Evolutionary conservation across 1,140 invertebrate species (phyloP).

Genomic region (Drosophila malerkotliana): DNA sequence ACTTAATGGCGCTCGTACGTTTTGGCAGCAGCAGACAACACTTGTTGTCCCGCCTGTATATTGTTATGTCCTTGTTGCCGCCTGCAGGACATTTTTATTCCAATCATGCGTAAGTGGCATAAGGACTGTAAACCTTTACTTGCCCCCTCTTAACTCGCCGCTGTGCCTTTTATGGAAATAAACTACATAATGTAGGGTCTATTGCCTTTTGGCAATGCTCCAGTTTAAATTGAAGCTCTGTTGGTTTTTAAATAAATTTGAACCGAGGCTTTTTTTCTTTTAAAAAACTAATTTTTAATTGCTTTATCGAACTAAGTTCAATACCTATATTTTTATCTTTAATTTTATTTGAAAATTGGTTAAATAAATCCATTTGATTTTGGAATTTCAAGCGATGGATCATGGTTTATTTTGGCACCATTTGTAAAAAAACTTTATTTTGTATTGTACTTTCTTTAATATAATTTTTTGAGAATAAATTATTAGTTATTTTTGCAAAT

Average conservation of each 20-base stretch:
- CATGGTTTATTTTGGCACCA: background rate
- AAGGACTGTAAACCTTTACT: constrained; percentile 41
- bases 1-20: constrained; percentile 50
- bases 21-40: constrained; percentile 38
- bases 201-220: constrained; percentile 9
- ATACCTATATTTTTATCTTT: too few relatives aligned
- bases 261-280: too few relatives aligned
- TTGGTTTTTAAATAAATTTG: background rate
- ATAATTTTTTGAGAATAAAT: too few relatives aligned
- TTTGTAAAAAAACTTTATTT: too few relatives aligned
- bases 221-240: background rate
- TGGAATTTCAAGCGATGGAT: background rate
- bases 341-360: too few relatives aligned
- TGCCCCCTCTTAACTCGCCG: background rate
- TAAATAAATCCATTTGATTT: background rate
- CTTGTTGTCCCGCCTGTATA: constrained; percentile 46
- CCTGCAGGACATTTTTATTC: constrained; percentile 58
- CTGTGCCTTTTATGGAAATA: background rate
- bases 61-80: constrained; percentile 48
- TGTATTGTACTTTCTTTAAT: too few relatives aligned
- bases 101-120: constrained; percentile 60
- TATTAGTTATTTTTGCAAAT: too few relatives aligned
- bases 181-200: constrained; percentile 15
- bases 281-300: too few relatives aligned
- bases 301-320: too few relatives aligned